A percentile compares a stretch with the other conserved stretches of the same genome.
phyloP scores from a whole-genome alignment of 2,113 vertebrate species.

The Willisornis vidua region DNA sequence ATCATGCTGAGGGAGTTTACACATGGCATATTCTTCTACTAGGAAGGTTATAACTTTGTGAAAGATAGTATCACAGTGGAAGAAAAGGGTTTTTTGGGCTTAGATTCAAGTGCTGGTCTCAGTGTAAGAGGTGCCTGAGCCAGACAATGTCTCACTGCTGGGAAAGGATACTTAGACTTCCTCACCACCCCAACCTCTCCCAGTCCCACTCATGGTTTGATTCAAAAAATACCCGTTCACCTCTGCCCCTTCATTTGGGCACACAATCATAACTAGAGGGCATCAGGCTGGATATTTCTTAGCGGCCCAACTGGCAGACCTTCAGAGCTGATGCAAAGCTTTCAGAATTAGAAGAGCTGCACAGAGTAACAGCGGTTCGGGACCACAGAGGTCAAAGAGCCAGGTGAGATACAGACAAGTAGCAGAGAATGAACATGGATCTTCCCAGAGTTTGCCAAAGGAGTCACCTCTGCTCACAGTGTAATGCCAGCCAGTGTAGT shows the following conservation, averaged over 20 bases:
- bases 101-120: background rate
- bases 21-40: background rate
- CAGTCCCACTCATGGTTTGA: accelerated
- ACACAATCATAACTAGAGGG: accelerated
- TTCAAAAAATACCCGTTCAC: background rate
- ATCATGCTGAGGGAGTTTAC: background rate
- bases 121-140: background rate
- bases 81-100: background rate
- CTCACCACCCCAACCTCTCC: background rate
- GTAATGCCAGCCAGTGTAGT: background rate
- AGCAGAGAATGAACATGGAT: background rate
- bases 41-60: background rate
- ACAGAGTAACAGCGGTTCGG: background rate
- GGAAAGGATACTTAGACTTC: background rate
- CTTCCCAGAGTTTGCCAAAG: background rate
- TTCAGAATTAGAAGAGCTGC: background rate
- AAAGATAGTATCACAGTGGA: background rate
- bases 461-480: background rate
- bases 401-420: background rate
- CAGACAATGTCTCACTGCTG: background rate
- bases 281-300: background rate
- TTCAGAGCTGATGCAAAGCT: background rate
- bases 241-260: background rate
- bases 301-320: background rate
- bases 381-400: background rate